These are phyloP conservation scores for Xanthorhoe spadicearia DNA, from an alignment of 2,888 invertebrate species.

Conservation along the genomic window DNA sequence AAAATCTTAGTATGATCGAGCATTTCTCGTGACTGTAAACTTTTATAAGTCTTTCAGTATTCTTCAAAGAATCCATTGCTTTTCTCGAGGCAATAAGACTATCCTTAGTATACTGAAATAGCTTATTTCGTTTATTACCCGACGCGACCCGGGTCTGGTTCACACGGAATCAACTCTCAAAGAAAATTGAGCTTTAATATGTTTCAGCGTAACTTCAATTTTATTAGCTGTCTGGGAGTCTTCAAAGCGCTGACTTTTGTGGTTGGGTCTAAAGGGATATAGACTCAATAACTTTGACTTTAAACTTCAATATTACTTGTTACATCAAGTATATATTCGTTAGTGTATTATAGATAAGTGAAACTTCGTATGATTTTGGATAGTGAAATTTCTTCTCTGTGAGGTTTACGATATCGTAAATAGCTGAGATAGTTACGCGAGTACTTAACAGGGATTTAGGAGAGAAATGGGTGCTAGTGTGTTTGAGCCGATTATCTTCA, in stretches of 20 bases:
- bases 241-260: neutral
- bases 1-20: too few species aligned
- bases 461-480: conserved; percentile 4
- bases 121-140: conserved; percentile 31
- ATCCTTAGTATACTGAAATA: conserved; percentile 19
- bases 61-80: conserved; percentile 1
- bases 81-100: conserved; percentile 13
- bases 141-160: conserved; percentile 9
- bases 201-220: neutral
- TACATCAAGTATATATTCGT: neutral
- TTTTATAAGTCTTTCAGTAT: neutral
- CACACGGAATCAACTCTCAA: conserved; percentile 9
- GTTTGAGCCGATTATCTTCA: conserved; percentile 2
- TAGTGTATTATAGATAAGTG: neutral
- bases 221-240: neutral
- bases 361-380: neutral
- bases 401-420: conserved; percentile 40
- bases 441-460: conserved; percentile 10
- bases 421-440: conserved; percentile 25
- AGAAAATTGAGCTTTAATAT: conserved; percentile 5
- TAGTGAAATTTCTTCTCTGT: conserved; percentile 7
- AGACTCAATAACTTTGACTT: neutral
- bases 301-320: conserved; percentile 3
- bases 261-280: too few species aligned
- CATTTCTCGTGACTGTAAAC: neutral